Percentiles rank a stretch among this genome's conserved stretches.
Conservation (phyloP, 2,113 vertebrate species). For the Nothoprocta pentlandii region DNA sequence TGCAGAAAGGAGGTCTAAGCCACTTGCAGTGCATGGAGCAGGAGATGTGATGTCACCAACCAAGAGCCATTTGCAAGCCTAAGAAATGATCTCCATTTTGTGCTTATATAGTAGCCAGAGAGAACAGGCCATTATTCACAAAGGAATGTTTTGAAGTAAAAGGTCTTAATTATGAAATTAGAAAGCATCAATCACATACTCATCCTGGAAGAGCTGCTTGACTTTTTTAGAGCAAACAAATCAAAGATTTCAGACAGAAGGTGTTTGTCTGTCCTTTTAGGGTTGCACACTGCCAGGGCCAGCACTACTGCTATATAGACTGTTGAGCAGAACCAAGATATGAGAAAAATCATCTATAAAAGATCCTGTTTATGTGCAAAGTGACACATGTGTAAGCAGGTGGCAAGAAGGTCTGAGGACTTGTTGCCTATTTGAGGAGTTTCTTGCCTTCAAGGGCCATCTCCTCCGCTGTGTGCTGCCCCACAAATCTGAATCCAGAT, state of each 20-base stretch:
- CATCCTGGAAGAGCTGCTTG: background rate
- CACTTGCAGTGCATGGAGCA: background rate
- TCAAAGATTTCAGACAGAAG: background rate
- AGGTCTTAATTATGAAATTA: background rate
- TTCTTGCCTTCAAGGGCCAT: background rate
- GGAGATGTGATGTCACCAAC: background rate
- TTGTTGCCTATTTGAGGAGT: too few relatives aligned
- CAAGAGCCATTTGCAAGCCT: background rate
- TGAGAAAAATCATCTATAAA: background rate
- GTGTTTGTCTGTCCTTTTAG: background rate
- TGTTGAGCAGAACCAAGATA: background rate
- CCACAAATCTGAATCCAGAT: background rate
- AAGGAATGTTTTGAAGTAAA: background rate
- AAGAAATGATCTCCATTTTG: background rate
- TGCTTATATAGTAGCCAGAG: background rate
- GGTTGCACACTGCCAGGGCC: background rate
- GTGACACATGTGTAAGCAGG: background rate
- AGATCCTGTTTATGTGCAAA: background rate
- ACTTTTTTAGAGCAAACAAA: background rate
- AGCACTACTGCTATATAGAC: background rate
- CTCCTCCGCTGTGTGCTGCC: background rate
- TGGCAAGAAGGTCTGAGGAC: background rate
- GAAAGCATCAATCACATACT: background rate
- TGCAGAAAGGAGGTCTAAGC: background rate
- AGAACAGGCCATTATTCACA: background rate